Conservation (phyloP, 2,888 invertebrate genomes). For the Epinotia nisella region DNA sequence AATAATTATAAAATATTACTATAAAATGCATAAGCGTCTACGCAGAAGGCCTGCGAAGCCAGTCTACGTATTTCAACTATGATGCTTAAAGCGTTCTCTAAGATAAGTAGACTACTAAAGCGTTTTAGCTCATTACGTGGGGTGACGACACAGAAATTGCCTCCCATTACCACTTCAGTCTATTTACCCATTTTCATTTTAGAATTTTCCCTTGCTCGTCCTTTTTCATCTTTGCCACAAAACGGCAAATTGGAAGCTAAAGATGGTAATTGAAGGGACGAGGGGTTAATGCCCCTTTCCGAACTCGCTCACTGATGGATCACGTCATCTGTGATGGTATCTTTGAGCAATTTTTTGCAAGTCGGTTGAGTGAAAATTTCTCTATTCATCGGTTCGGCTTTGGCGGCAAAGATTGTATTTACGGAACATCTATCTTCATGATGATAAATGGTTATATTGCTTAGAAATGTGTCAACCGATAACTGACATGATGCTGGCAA, state of each 20-base stretch:
- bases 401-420: slow-evolving; percentile 41
- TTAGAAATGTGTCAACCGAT: slow-evolving; percentile 37
- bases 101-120: background rate
- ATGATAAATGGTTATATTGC: slow-evolving; percentile 38
- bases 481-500: slow-evolving; percentile 20
- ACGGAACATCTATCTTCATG: slow-evolving; percentile 41
- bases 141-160: slow-evolving; percentile 39
- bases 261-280: slow-evolving; percentile 82
- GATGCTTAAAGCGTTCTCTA: background rate
- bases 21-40: background rate
- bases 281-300: slow-evolving; percentile 76
- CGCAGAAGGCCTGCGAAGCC: background rate
- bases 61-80: background rate
- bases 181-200: slow-evolving; percentile 41
- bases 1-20: background rate
- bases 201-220: slow-evolving; percentile 56
- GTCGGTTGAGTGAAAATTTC: slow-evolving; percentile 49
- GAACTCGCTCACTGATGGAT: slow-evolving; percentile 75
- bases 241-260: slow-evolving; percentile 82
- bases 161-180: slow-evolving; percentile 41
- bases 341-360: slow-evolving; percentile 63
- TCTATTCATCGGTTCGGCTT: slow-evolving; percentile 47
- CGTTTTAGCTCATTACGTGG: slow-evolving; percentile 17
- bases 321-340: slow-evolving; percentile 71
- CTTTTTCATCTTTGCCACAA: slow-evolving; percentile 71